Conservation (phyloP, 1,140 invertebrate genomes). For the Papilio machaon region DNA sequence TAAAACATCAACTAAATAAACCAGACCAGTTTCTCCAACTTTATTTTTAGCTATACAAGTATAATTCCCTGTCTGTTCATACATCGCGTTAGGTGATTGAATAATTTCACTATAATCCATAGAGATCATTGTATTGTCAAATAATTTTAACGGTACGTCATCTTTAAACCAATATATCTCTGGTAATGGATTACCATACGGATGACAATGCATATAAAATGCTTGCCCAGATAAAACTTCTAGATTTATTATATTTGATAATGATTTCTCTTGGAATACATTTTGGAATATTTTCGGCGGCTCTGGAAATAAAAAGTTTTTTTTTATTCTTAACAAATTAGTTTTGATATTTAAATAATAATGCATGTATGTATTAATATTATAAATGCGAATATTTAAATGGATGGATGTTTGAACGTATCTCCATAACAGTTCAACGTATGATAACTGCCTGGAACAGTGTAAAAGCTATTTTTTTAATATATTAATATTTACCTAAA, state of each 20-base stretch:
- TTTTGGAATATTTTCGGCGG: conserved; percentile 69
- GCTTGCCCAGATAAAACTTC: conserved; percentile 69
- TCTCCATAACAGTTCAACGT: too few relatives aligned
- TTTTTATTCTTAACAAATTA: neutral
- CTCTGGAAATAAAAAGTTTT: conserved; percentile 56
- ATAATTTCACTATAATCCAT: conserved; percentile 70
- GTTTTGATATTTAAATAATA: too few relatives aligned
- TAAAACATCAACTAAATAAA: conserved; percentile 71
- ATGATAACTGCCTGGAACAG: too few relatives aligned
- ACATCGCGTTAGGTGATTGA: conserved; percentile 49
- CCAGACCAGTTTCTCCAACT: conserved; percentile 63
- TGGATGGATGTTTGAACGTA: too few relatives aligned
- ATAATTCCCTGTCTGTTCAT: conserved; percentile 72
- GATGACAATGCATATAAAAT: conserved; percentile 72
- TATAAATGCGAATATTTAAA: too few relatives aligned
- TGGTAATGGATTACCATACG: conserved; percentile 69
- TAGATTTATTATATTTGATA: conserved; percentile 49
- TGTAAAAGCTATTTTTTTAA: too few relatives aligned
- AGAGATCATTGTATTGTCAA: conserved; percentile 67
- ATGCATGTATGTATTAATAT: too few relatives aligned
- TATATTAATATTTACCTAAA: conserved; percentile 56
- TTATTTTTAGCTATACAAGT: conserved; percentile 75
- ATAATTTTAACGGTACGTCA: conserved; percentile 59
- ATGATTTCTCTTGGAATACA: conserved; percentile 53
- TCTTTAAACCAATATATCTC: conserved; percentile 79